Evolutionary conservation across 1,140 invertebrate genomes (phyloP), one percentile per base, ranked within the genome.

Genomic region (Acromyrmex charruanus): DNA sequence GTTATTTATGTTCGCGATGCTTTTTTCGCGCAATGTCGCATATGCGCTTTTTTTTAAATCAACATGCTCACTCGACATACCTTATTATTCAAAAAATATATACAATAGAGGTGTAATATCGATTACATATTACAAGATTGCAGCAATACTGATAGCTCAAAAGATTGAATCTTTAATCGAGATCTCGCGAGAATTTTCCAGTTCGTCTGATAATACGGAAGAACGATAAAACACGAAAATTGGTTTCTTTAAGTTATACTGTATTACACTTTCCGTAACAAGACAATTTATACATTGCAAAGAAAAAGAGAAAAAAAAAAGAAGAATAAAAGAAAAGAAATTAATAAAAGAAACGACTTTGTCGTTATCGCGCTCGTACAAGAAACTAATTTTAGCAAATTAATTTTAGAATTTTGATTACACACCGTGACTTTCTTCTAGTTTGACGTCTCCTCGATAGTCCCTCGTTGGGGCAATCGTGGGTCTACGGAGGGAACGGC

Each of bases 351-450:
- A 12, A 25, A 25, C 25, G 25, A 16, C 5, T 39, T 65, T 10
- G 3, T 7, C 25, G 25, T 49, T 66, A 63, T 77, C 55, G 71
- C 18, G n/a, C 18, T 10, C 18, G 14, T 7, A 14, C 31, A 4
- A 7, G 35, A 14, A 35, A 49, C 10, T 61, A 28, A 21, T 58
- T 39, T 25, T 16, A 49, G 39, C 9, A 4, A 31, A 21, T 7
- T 31, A 71, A 58, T 28, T 71, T 4, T 12, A 3, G 16, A 58
- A 65, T 21, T 28, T 28, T 21, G 5, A 59, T 59, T 74, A 82
- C 80, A 16, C 55, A 82, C 80, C 79, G 25, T 31, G 3, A 59
- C 6, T 7, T 59, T 39, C 31, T 44, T 79, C 5, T 21, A 14
- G 35, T 39, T 7, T 44, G 18, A 18, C 10, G 49, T 5, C 6